Conservation (phyloP, 1,140 invertebrate species). For the Drosophila neocordata region DNA sequence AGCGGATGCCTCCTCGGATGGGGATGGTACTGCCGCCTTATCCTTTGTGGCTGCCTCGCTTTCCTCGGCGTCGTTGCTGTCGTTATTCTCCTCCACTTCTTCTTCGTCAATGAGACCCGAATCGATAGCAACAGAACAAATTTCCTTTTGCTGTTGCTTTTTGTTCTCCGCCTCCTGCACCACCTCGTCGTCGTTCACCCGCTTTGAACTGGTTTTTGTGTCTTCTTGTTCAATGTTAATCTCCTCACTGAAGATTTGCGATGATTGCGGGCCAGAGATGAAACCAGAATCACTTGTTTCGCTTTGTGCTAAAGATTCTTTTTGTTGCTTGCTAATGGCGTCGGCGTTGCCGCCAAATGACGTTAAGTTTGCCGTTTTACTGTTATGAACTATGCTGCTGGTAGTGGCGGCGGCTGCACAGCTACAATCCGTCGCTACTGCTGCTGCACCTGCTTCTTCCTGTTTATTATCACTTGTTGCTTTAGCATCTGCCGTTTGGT, state of each 20-base stretch:
- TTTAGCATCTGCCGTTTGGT: conserved; percentile 61
- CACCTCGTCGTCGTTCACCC: too few relatives aligned
- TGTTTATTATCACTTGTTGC: conserved; percentile 23
- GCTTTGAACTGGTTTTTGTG: conserved; percentile 24
- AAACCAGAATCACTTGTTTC: conserved; percentile 83
- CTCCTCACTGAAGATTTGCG: conserved; percentile 67
- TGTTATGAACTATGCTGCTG: conserved; percentile 56
- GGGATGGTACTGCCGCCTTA: conserved; percentile 19
- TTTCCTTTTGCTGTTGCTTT: conserved; percentile 32
- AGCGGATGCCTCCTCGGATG: conserved; percentile 14
- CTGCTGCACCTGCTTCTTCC: conserved; percentile 53
- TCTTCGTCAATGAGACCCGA: conserved; percentile 73
- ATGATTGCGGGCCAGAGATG: conserved; percentile 76
- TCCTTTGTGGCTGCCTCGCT: background rate
- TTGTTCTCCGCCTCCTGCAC: conserved; percentile 16
- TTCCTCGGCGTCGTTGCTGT: conserved; percentile 1
- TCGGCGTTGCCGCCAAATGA: conserved; percentile 64
- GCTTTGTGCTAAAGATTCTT: conserved; percentile 75
- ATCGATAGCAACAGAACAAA: conserved; percentile 47
- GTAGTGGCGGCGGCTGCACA: conserved; percentile 52
- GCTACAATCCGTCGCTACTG: conserved; percentile 72
- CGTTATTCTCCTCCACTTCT: conserved; percentile 11
- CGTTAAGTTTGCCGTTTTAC: conserved; percentile 57
- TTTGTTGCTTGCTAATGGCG: conserved; percentile 66
- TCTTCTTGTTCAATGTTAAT: conserved; percentile 38